phyloP scores from a whole-genome alignment of 2,888 invertebrate species.

The Neelides folsomi region DNA sequence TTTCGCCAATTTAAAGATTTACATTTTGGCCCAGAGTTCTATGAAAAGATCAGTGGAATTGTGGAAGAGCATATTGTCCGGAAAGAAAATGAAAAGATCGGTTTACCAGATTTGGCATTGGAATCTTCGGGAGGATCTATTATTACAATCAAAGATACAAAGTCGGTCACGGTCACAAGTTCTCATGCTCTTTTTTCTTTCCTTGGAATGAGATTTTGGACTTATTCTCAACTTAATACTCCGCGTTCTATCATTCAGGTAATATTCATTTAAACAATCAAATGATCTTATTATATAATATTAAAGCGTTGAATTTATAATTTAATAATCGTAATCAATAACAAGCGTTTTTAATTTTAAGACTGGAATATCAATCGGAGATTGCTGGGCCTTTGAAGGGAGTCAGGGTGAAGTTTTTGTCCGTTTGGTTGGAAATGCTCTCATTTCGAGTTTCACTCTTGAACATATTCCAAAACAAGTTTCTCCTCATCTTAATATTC shows the following conservation, averaged over 20 bases:
- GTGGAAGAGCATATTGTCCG: no score
- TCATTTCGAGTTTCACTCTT: slow-evolving; percentile 42
- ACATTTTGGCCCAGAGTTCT: no score
- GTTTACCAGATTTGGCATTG: slow-evolving; percentile 82
- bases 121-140: slow-evolving; percentile 81
- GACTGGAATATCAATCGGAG: slow-evolving; percentile 41
- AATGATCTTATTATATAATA: no score
- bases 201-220: slow-evolving; percentile 74
- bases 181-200: slow-evolving; percentile 42
- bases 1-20: no score
- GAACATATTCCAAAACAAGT: slow-evolving; percentile 45
- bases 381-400: slow-evolving; percentile 49
- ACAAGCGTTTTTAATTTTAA: no score
- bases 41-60: no score
- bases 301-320: slow-evolving; percentile 29
- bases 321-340: no score
- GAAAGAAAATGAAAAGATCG: slow-evolving; percentile 61
- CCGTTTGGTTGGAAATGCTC: slow-evolving; percentile 40
- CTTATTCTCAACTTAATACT: slow-evolving; percentile 51
- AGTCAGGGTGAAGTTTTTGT: slow-evolving; percentile 43
- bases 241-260: slow-evolving; percentile 73
- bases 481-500: slow-evolving; percentile 42
- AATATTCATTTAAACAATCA: not conserved
- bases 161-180: slow-evolving; percentile 57
- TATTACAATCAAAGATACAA: slow-evolving; percentile 75